These are phyloP conservation scores for Spinibarbus caldwelli DNA, from an alignment of 2,797 vertebrate genomes.

Conservation along the genomic window DNA sequence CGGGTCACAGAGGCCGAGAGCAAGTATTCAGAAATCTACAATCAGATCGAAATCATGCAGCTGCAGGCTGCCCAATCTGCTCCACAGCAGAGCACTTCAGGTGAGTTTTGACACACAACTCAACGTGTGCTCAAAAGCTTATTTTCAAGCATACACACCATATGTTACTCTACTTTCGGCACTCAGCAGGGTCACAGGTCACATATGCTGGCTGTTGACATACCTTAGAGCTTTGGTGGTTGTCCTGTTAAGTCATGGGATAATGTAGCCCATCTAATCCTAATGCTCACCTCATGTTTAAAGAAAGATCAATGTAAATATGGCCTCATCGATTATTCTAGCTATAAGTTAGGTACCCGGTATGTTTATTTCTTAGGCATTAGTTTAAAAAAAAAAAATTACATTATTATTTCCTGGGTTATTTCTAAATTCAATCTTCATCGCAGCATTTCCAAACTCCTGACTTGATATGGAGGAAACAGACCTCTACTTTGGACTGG, in stretches of 20 bases:
- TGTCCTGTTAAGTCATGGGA: constrained; percentile 8
- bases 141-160: background rate
- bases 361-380: background rate
- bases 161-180: background rate
- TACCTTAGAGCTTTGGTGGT: background rate
- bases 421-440: background rate
- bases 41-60: constrained; percentile 94
- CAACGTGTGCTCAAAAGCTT: too few species aligned
- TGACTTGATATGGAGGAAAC: background rate
- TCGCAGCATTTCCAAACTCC: background rate
- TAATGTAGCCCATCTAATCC: background rate
- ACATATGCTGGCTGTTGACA: constrained; percentile 40
- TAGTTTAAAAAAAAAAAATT: background rate
- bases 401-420: background rate
- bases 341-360: too few species aligned
- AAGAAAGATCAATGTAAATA: background rate
- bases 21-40: constrained; percentile 97
- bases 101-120: constrained; percentile 76
- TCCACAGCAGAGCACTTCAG: constrained; percentile 87
- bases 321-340: background rate
- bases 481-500: background rate
- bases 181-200: constrained; percentile 25
- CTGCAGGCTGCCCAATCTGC: constrained; percentile 89
- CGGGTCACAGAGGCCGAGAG: constrained; percentile 90
- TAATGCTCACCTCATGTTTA: background rate